A percentile compares a stretch with the other conserved stretches of the same genome.
Conservation (phyloP, 2,797 vertebrate species). For the Fistularia commersonii region DNA sequence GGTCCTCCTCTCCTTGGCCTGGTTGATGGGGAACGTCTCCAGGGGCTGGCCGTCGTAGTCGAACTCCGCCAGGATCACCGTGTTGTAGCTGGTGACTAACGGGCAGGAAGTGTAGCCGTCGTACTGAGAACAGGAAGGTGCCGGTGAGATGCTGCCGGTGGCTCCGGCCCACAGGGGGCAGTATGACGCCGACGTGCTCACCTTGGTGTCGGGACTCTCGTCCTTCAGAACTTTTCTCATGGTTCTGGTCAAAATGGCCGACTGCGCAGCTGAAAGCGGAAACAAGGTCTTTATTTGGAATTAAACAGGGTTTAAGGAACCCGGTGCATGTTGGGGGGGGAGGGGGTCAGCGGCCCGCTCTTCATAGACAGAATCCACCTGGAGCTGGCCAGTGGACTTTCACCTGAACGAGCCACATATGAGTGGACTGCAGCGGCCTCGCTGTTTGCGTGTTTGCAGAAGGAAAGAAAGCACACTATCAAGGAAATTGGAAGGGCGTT, state of each 20-base stretch:
- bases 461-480: too few species aligned
- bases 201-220: constrained; percentile 79
- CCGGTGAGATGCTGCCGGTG: not conserved
- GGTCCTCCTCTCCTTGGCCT: constrained; percentile 85
- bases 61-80: constrained; percentile 93
- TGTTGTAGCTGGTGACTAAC: constrained; percentile 88
- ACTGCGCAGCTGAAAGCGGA: constrained; percentile 83
- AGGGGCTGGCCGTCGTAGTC: constrained; percentile 86
- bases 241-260: constrained; percentile 84
- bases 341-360: too few species aligned
- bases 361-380: too few species aligned
- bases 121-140: constrained; percentile 75
- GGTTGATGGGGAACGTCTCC: constrained; percentile 96
- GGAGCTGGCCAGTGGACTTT: too few species aligned
- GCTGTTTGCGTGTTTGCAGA: too few species aligned
- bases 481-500: too few species aligned
- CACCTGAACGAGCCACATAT: too few species aligned
- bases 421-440: too few species aligned
- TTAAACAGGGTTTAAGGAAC: not conserved
- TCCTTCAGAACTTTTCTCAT: constrained; percentile 87
- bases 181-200: too few species aligned
- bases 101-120: constrained; percentile 97
- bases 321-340: too few species aligned
- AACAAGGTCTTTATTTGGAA: not conserved
- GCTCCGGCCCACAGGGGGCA: not conserved